phyloP scores from a whole-genome alignment of 2,888 invertebrate species.

The Hydroisotoma schaefferi region DNA sequence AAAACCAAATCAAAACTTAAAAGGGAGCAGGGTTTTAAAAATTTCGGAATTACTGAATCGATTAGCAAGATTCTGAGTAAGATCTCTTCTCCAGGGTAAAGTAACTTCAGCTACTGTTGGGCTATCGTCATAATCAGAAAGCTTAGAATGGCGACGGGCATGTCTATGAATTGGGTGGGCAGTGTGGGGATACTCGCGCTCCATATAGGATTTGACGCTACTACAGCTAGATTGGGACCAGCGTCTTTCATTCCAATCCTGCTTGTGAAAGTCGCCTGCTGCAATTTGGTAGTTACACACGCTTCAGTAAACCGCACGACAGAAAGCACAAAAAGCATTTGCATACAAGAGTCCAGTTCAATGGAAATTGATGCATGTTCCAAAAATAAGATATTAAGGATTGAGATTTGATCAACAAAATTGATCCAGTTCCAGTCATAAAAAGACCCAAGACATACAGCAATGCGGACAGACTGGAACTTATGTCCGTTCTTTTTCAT shows the following conservation, averaged over 20 bases:
- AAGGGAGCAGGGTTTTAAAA: background rate
- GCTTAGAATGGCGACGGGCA: slow-evolving; percentile 40
- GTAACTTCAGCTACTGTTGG: slow-evolving; percentile 43
- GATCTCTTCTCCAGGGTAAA: slow-evolving; percentile 48
- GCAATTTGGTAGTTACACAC: slow-evolving; percentile 7
- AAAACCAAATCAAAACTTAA: too few species aligned
- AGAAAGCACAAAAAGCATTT: too few species aligned
- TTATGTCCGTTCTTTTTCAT: too few species aligned
- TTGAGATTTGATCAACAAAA: too few species aligned
- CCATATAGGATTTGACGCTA: slow-evolving; percentile 47
- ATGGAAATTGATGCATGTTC: too few species aligned
- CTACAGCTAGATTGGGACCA: slow-evolving; percentile 47
- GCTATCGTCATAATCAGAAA: slow-evolving; percentile 44
- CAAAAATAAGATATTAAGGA: too few species aligned
- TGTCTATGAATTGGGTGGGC: slow-evolving; percentile 41
- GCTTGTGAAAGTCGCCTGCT: slow-evolving; percentile 42
- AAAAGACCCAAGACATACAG: too few species aligned
- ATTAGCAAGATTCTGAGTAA: slow-evolving; percentile 15
- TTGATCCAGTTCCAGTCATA: too few species aligned
- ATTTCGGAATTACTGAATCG: slow-evolving; percentile 32
- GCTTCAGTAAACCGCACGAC: too few species aligned
- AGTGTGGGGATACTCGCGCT: slow-evolving; percentile 45
- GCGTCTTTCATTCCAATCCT: slow-evolving; percentile 47
- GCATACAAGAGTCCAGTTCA: too few species aligned
- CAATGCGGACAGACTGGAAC: too few species aligned